Conservation (phyloP, 2,797 vertebrate genomes). For the Melanotaenia pygmaea region DNA sequence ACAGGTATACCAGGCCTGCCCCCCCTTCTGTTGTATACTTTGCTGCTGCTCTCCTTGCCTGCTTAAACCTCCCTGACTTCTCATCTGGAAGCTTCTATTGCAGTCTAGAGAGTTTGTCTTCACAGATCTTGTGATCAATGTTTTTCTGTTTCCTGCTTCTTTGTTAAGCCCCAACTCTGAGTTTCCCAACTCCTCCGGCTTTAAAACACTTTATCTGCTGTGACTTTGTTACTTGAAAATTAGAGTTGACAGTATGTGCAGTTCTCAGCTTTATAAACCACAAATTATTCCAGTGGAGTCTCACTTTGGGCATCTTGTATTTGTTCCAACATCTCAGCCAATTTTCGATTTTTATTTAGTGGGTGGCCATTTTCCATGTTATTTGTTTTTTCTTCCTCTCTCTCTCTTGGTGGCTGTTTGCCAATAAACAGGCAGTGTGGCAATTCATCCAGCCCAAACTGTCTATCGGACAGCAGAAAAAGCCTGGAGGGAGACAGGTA, state of each 20-base stretch:
- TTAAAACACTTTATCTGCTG: constrained; percentile 36
- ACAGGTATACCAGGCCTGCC: constrained; percentile 87
- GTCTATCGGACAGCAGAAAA: constrained; percentile 90
- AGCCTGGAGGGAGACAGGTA: constrained; percentile 93
- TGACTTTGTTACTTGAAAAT: constrained; percentile 5
- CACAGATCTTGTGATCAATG: constrained; percentile 27
- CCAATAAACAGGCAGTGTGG: constrained; percentile 88
- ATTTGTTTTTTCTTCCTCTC: constrained; percentile 45
- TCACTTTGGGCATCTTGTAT: constrained; percentile 20
- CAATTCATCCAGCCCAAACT: constrained; percentile 91
- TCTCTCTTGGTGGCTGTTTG: constrained; percentile 78
- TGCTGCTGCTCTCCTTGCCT: constrained; percentile 40
- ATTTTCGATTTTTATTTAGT: constrained; percentile 47
- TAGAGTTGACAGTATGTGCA: constrained; percentile 1
- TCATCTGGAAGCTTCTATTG: constrained; percentile 13
- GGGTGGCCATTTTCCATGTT: constrained; percentile 54
- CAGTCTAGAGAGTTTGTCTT: constrained; percentile 23
- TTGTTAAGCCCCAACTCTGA: constrained; percentile 43
- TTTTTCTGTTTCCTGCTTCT: constrained; percentile 43
- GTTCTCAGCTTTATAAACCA: constrained; percentile 22
- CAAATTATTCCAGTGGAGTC: constrained; percentile 1
- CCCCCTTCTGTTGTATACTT: constrained; percentile 35
- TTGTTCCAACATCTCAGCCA: constrained; percentile 20
- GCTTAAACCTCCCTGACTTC: constrained; percentile 28
- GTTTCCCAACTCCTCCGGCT: constrained; percentile 27